Percentiles rank a stretch among this genome's conserved stretches.
phyloP scores from a whole-genome alignment of 2,888 invertebrate genomes.

The Coremacera marginata region DNA sequence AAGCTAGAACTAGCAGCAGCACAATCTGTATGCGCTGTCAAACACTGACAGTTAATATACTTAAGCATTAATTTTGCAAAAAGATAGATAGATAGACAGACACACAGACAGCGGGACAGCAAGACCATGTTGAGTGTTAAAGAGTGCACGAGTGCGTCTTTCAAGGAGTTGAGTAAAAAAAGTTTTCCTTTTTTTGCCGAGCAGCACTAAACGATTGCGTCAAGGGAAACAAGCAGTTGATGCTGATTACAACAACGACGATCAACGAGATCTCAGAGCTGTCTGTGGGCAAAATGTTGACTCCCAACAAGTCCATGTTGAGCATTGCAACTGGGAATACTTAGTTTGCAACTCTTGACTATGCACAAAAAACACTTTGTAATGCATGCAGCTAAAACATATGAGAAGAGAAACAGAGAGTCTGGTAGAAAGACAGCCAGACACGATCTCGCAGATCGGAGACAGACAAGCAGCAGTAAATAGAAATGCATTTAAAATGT shows the following conservation, averaged over 20 bases:
- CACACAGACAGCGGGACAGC: not conserved
- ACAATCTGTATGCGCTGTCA: conserved; percentile 57
- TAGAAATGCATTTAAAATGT: not conserved
- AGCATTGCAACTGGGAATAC: conserved; percentile 49
- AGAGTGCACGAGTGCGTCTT: conserved; percentile 8
- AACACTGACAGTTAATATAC: conserved; percentile 55
- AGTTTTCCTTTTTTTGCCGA: conserved; percentile 34
- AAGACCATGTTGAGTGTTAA: not conserved
- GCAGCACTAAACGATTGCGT: conserved; percentile 54
- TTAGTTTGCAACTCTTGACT: conserved; percentile 33
- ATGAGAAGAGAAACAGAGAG: conserved; percentile 47
- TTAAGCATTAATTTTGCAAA: conserved; percentile 52
- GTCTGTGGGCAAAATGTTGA: not conserved
- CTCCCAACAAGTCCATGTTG: conserved; percentile 5
- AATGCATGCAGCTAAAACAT: conserved; percentile 48
- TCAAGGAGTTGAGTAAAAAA: conserved; percentile 7
- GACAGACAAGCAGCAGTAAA: conserved; percentile 33
- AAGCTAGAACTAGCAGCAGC: conserved; percentile 48
- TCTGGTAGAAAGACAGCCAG: conserved; percentile 35
- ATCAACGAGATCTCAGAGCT: not conserved
- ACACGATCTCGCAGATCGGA: conserved; percentile 40
- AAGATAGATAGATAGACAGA: conserved; percentile 9
- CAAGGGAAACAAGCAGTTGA: conserved; percentile 46
- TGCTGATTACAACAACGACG: not conserved
- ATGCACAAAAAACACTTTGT: conserved; percentile 46